Evolutionary conservation across 2,888 invertebrate species (phyloP).

Genomic region (Chouioia cunea): DNA sequence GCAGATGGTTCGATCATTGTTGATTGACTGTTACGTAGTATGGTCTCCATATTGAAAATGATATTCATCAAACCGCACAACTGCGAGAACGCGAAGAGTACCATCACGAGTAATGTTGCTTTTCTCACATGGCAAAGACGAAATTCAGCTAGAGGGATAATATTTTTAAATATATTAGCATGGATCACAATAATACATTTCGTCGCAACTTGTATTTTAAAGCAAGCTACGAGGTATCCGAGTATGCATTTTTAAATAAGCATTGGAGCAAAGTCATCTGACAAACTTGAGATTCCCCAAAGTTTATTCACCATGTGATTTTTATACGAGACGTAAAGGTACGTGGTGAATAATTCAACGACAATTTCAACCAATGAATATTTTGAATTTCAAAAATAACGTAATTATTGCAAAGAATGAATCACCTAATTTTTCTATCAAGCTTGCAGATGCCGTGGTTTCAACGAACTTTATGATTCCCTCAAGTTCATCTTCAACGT

Average conservation of each 20-base stretch:
- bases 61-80: slow-evolving; percentile 58
- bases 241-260: no score
- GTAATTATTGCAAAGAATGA: not conserved
- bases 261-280: no score
- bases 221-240: no score
- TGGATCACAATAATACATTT: no score
- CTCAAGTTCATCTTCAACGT: slow-evolving; percentile 52
- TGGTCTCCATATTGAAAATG: slow-evolving; percentile 61
- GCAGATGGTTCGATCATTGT: slow-evolving; percentile 53
- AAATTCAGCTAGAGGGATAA: slow-evolving; percentile 40
- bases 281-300: no score
- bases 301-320: no score
- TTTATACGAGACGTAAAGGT: no score
- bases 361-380: no score
- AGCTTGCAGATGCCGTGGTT: slow-evolving; percentile 44
- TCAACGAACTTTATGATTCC: slow-evolving; percentile 54
- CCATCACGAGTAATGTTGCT: slow-evolving; percentile 53
- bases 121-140: slow-evolving; percentile 42
- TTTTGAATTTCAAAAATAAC: no score
- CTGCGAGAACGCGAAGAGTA: slow-evolving; percentile 59
- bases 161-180: no score
- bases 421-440: slow-evolving; percentile 37
- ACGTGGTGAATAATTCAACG: no score
- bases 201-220: no score
- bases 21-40: slow-evolving; percentile 53